A percentile compares a stretch with the other conserved stretches of the same genome.
Conservation (phyloP, 2,888 invertebrate species). For the Apamea anceps region DNA sequence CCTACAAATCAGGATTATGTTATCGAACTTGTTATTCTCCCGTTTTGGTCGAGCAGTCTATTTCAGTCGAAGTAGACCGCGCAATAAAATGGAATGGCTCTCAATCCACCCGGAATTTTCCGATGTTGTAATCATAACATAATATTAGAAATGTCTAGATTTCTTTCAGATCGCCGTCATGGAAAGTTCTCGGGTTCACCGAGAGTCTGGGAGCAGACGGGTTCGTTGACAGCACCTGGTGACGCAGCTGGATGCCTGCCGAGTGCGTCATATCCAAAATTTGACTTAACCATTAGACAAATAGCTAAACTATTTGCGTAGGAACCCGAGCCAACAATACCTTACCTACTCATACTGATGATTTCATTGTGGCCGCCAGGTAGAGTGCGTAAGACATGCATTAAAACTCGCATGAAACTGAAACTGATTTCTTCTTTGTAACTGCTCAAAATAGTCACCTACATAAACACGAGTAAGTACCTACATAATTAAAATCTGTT, state of each 20-base stretch:
- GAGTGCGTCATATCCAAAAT: constrained; percentile 79
- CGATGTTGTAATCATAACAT: constrained; percentile 54
- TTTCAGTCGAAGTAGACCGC: constrained; percentile 58
- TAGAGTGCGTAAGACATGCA: constrained; percentile 25
- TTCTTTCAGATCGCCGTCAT: constrained; percentile 52
- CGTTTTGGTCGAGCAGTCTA: constrained; percentile 56
- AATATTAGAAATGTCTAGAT: constrained; percentile 42
- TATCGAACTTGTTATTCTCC: constrained; percentile 45
- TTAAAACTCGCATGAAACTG: constrained; percentile 8
- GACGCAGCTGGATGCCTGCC: constrained; percentile 74
- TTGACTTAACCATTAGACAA: constrained; percentile 73
- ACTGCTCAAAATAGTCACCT: constrained; percentile 13
- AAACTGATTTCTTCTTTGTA: constrained; percentile 5
- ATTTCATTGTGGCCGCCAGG: constrained; percentile 54
- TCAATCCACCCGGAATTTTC: constrained; percentile 59
- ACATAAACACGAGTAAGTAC: background rate
- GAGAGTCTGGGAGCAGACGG: constrained; percentile 47
- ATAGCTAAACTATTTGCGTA: constrained; percentile 71
- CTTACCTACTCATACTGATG: constrained; percentile 49
- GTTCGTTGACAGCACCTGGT: constrained; percentile 80
- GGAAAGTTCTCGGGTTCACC: constrained; percentile 63
- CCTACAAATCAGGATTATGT: constrained; percentile 45
- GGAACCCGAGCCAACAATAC: constrained; percentile 75
- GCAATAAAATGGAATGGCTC: constrained; percentile 60
- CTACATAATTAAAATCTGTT: constrained; percentile 7